Percentiles rank a stretch among this genome's conserved stretches.
These are phyloP conservation scores for Psittacula derbiana DNA, from an alignment of 2,797 vertebrate genomes.

Conservation along the genomic window DNA sequence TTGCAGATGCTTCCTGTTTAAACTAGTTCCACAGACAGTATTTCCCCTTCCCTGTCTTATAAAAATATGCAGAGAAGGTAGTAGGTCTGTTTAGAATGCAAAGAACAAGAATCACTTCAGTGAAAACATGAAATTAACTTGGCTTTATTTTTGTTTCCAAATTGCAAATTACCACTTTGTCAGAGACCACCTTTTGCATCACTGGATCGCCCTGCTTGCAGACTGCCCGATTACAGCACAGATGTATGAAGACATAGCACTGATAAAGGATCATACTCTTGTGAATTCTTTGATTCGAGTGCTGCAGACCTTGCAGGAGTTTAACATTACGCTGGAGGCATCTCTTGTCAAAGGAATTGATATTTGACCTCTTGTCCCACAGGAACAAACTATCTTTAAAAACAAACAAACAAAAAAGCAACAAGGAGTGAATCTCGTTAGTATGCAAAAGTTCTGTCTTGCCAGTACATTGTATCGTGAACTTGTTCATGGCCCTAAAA, in stretches of 20 bases:
- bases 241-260: constrained; percentile 96
- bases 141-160: constrained; percentile 41
- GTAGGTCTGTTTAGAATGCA: neutral
- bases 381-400: constrained; percentile 13
- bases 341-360: constrained; percentile 96
- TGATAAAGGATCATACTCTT: constrained; percentile 95
- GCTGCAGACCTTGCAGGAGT: constrained; percentile 97
- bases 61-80: neutral
- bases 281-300: constrained; percentile 98
- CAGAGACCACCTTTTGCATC: constrained; percentile 97
- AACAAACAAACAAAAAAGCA: constrained; percentile 23
- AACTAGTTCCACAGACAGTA: neutral
- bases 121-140: constrained; percentile 26
- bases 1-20: neutral
- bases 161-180: neutral
- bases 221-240: constrained; percentile 96
- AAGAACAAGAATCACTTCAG: neutral
- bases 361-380: constrained; percentile 68
- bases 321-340: constrained; percentile 97
- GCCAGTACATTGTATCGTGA: constrained; percentile 58
- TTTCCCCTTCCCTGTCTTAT: neutral
- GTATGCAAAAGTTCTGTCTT: constrained; percentile 67
- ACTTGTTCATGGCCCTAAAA: constrained; percentile 53
- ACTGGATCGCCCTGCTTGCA: constrained; percentile 96
- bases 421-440: constrained; percentile 46